Base-by-base conservation (phyloP, 1,140 invertebrate genomes). In the Nasonia vitripennis region DNA sequence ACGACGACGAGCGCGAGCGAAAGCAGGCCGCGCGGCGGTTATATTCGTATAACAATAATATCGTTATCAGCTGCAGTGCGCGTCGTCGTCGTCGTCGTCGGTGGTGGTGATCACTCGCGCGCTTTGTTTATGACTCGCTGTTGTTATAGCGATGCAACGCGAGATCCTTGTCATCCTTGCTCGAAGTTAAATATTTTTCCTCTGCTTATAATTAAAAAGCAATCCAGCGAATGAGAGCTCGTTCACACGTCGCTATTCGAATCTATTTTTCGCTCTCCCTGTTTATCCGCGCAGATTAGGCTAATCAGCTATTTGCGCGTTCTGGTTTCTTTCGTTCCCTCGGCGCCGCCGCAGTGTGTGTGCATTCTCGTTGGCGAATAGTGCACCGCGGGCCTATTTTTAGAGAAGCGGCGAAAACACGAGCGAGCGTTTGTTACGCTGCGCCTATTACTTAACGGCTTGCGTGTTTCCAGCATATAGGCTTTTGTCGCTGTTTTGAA, bases 221-320 rank as follows among this genome's bases (percentile, higher is more conserved):
- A n/a, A n/a, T n/a, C n/a, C n/a, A n/a, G n/a, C n/a, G n/a, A n/a
- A n/a, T n/a, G n/a, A n/a, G n/a, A n/a, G n/a, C n/a, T 41, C 41
- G 7, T 41, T 45, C 41, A 45, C 41, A 45, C 41, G 6, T 41
- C 7, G 4, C 20, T 48, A 77, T 23, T 17, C 5, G 45, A 34
- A 27, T 55, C 20, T 55, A 34, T 17, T 78, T 62, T 78, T 78
- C 31, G 31, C 48, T 78, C 31, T 62, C 51, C 27, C 2, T 71
- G 68, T 71, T 34, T 62, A 78, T 67, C 11, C 45, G n/a, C 73
- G 14, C 73, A 62, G 78, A 68, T 80, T 80, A 80, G 31, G 55
- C 34, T 80, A 80, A 80, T 80, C 78, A 80, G 34, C 27, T 70
- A 80, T 70, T 80, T 80, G 62, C 31, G 34, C 31, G 62, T 68